These are phyloP conservation scores for Galemys pyrenaicus DNA, from an alignment of 2,113 vertebrate species.

Conservation along the genomic window DNA sequence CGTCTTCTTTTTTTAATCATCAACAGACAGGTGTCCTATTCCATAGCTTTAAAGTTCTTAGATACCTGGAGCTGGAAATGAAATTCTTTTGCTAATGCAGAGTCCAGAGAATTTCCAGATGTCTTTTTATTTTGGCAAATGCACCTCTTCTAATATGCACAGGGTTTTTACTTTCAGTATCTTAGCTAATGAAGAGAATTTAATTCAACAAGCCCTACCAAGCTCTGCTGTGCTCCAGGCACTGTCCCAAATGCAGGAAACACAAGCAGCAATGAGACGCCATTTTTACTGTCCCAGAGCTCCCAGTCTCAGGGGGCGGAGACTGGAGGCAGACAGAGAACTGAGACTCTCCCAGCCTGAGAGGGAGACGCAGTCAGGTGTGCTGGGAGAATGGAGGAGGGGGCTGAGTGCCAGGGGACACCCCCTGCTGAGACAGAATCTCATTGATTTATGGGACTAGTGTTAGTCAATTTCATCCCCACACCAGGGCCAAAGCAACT, in stretches of 20 bases:
- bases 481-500: not conserved
- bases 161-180: not conserved
- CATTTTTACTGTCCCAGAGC: not conserved
- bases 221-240: not conserved
- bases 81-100: not conserved
- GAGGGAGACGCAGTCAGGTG: too few relatives aligned
- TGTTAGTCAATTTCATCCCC: not conserved
- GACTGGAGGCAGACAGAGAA: not conserved
- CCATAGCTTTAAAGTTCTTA: not conserved
- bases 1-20: not conserved
- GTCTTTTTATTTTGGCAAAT: constrained; percentile 31
- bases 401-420: not conserved
- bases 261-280: accelerated
- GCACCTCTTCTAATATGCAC: not conserved
- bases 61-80: not conserved
- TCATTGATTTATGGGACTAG: not conserved
- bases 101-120: constrained; percentile 1
- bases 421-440: not conserved
- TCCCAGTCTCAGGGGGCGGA: not conserved
- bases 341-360: too few relatives aligned
- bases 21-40: not conserved
- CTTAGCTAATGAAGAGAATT: not conserved
- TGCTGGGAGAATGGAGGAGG: not conserved
- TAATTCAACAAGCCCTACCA: not conserved
- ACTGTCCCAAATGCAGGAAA: not conserved